These are phyloP conservation scores for Chromis chromis DNA, from an alignment of 2,797 vertebrate species.

Conservation along the genomic window DNA sequence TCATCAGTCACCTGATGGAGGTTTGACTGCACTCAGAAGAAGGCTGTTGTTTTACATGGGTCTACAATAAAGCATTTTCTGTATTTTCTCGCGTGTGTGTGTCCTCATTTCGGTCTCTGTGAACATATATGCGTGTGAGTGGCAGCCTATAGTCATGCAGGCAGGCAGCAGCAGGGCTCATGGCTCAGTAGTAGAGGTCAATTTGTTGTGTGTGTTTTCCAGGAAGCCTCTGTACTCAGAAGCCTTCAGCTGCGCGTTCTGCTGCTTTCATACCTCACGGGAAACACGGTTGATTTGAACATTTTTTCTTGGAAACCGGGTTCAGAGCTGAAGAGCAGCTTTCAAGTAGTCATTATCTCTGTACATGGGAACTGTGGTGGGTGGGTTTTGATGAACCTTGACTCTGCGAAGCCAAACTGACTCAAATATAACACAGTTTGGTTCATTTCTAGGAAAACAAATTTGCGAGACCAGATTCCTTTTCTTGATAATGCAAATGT, in stretches of 20 bases:
- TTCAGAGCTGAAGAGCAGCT: constrained; percentile 52
- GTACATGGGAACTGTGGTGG: constrained; percentile 20
- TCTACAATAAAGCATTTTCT: constrained; percentile 73
- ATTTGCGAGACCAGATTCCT: neutral
- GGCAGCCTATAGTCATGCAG: constrained; percentile 30
- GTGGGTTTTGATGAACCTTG: constrained; percentile 32
- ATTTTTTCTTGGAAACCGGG: constrained; percentile 60
- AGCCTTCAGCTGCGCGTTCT: constrained; percentile 62
- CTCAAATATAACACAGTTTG: constrained; percentile 23
- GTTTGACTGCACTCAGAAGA: constrained; percentile 50
- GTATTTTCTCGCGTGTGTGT: constrained; percentile 44
- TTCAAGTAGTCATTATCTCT: constrained; percentile 58
- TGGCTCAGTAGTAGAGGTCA: constrained; percentile 65
- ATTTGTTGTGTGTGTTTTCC: constrained; percentile 71
- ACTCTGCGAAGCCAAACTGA: constrained; percentile 27
- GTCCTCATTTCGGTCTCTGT: constrained; percentile 14
- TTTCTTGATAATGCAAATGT: neutral
- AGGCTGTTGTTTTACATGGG: constrained; percentile 71
- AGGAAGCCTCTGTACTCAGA: constrained; percentile 75
- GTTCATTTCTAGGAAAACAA: constrained; percentile 13
- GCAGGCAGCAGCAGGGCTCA: constrained; percentile 47
- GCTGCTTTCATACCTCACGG: constrained; percentile 57
- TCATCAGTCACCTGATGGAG: constrained; percentile 33
- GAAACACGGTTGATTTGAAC: constrained; percentile 41
- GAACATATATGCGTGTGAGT: constrained; percentile 20